A percentile compares a stretch with the other conserved stretches of the same genome.
Evolutionary conservation across 2,888 invertebrate species (phyloP).

Genomic region (Apotomis betuletana): DNA sequence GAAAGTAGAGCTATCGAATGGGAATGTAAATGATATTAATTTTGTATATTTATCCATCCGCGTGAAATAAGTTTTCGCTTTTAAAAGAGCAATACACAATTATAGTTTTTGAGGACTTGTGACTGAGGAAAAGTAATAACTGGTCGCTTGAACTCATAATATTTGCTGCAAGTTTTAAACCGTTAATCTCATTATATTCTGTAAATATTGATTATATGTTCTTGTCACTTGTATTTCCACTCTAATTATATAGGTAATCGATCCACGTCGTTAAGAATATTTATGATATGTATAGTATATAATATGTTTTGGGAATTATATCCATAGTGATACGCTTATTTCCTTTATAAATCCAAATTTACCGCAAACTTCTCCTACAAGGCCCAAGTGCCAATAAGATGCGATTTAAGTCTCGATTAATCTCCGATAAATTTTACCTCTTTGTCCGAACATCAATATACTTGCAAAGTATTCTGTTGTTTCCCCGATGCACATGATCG

Average conservation of each 20-base stretch:
- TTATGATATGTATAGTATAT: no score
- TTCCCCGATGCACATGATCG: conserved; percentile 50
- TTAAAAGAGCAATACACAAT: neutral
- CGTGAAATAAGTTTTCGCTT: conserved; percentile 1
- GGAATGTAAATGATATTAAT: conserved; percentile 18
- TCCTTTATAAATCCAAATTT: no score
- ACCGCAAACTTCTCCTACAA: neutral
- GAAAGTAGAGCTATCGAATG: conserved; percentile 35
- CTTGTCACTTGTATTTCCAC: no score
- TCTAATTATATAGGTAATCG: no score
- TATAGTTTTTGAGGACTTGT: neutral
- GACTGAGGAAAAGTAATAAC: no score
- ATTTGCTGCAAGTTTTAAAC: no score
- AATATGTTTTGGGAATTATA: no score
- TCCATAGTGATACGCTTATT: neutral
- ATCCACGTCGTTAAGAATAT: no score
- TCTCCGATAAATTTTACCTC: conserved; percentile 20
- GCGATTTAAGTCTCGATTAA: conserved; percentile 1
- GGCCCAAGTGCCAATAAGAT: neutral
- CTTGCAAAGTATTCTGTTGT: conserved; percentile 36
- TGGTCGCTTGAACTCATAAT: no score
- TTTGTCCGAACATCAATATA: conserved; percentile 16
- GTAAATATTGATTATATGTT: no score
- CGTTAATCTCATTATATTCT: no score
- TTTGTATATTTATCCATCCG: conserved; percentile 12